A percentile compares a stretch with the other conserved stretches of the same genome.
Evolutionary conservation across 2,113 vertebrate genomes (phyloP).

Genomic region (Cnemophilus loriae): DNA sequence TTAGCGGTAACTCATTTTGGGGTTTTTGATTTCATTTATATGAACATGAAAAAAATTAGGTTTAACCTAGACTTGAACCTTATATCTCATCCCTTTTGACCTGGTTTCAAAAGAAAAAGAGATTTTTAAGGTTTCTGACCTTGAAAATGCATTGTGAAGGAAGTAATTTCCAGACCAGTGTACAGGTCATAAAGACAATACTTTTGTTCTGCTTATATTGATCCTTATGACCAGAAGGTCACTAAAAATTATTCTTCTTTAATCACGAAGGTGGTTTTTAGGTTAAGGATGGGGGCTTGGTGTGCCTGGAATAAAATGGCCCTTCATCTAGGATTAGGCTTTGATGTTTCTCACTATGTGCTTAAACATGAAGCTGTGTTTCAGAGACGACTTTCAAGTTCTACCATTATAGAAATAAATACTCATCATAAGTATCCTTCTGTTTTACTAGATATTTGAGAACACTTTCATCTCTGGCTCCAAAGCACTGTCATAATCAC

Average conservation of each 20-base stretch:
- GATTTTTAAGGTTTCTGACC: neutral
- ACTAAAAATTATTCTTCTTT: neutral
- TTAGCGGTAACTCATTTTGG: conserved; percentile 63
- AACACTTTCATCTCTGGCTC: neutral
- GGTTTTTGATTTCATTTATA: neutral
- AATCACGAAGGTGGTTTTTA: neutral
- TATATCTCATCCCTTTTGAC: neutral
- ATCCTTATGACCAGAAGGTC: neutral
- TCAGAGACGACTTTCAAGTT: neutral
- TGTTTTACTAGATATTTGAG: neutral
- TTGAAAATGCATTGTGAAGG: neutral
- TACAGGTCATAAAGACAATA: neutral
- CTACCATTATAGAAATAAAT: neutral
- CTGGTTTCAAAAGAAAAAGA: neutral
- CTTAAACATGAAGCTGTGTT: neutral
- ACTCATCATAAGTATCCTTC: neutral
- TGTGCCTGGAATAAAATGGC: neutral
- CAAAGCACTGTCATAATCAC: neutral
- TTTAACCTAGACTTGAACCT: conserved; percentile 19
- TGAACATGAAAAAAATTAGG: conserved; percentile 24
- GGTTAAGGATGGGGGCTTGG: neutral
- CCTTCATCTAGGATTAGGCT: neutral
- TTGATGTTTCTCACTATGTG: neutral
- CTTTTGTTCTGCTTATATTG: neutral
- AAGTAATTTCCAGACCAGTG: neutral